phyloP scores from a whole-genome alignment of 2,888 invertebrate species.

The Cheilosia scutellata region DNA sequence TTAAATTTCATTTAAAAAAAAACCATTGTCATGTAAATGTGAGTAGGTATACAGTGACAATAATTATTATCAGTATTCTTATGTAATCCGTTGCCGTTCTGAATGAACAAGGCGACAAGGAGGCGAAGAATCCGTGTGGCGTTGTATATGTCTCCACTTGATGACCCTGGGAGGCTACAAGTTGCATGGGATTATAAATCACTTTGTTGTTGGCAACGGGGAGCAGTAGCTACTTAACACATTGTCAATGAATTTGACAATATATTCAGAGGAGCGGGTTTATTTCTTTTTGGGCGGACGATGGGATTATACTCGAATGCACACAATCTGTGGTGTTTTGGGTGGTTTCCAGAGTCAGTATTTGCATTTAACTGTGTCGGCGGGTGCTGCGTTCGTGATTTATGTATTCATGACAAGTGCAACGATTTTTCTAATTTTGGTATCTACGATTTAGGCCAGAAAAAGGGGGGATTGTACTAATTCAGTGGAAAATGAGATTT shows the following conservation, averaged over 20 bases:
- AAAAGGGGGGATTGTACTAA: conserved; percentile 11
- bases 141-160: conserved; percentile 10
- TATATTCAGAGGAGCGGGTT: conserved; percentile 33
- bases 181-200: conserved; percentile 63
- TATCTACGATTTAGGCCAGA: neutral
- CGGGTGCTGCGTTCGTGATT: conserved; percentile 30
- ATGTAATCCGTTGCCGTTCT: conserved; percentile 60
- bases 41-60: conserved; percentile 37
- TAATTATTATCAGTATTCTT: conserved; percentile 59
- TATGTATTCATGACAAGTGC: conserved; percentile 64
- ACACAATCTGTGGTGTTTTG: conserved; percentile 13
- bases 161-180: conserved; percentile 41
- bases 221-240: conserved; percentile 62
- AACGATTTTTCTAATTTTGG: conserved; percentile 52
- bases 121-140: conserved; percentile 8
- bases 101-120: conserved; percentile 31
- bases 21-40: neutral
- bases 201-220: conserved; percentile 43
- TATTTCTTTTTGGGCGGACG: conserved; percentile 6
- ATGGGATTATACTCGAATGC: neutral
- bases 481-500: neutral
- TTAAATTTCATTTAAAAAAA: conserved; percentile 41
- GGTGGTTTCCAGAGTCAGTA: neutral
- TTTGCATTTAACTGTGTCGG: conserved; percentile 18
- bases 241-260: conserved; percentile 67